Evolutionary conservation across 2,888 invertebrate species (phyloP).

Genomic region (Labia minor): DNA sequence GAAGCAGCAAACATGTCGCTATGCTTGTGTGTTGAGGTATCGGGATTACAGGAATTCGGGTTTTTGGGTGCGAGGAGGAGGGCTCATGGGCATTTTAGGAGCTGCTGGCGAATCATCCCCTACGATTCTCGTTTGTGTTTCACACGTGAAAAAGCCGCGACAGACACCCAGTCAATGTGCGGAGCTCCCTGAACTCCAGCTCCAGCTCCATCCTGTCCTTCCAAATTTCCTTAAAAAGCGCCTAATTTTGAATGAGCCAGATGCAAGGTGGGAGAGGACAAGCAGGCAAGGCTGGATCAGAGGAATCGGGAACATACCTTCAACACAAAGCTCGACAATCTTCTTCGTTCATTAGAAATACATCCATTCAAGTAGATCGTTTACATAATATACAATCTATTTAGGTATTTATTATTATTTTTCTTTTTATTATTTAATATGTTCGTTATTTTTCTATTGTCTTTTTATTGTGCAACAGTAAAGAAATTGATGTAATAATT

Average conservation of each 20-base stretch:
- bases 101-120: background rate
- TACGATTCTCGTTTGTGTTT: background rate
- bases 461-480: too few relatives aligned
- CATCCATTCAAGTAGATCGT: too few relatives aligned
- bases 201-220: background rate
- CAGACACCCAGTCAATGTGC: slow-evolving; percentile 1
- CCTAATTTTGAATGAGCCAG: background rate
- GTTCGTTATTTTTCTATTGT: too few relatives aligned
- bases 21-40: background rate
- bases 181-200: background rate
- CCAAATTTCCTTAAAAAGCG: too few relatives aligned
- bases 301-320: slow-evolving; percentile 24
- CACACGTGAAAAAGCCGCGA: slow-evolving; percentile 21
- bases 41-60: background rate
- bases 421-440: too few relatives aligned
- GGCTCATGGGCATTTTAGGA: slow-evolving; percentile 16
- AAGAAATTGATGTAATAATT: too few relatives aligned
- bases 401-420: too few relatives aligned
- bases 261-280: slow-evolving; percentile 18
- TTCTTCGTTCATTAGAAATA: background rate
- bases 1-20: slow-evolving; percentile 21
- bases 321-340: slow-evolving; percentile 16
- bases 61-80: background rate
- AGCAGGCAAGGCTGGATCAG: slow-evolving; percentile 19
- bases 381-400: too few relatives aligned